These are phyloP conservation scores for Betta splendens DNA, from an alignment of 2,797 vertebrate species.

Conservation along the genomic window DNA sequence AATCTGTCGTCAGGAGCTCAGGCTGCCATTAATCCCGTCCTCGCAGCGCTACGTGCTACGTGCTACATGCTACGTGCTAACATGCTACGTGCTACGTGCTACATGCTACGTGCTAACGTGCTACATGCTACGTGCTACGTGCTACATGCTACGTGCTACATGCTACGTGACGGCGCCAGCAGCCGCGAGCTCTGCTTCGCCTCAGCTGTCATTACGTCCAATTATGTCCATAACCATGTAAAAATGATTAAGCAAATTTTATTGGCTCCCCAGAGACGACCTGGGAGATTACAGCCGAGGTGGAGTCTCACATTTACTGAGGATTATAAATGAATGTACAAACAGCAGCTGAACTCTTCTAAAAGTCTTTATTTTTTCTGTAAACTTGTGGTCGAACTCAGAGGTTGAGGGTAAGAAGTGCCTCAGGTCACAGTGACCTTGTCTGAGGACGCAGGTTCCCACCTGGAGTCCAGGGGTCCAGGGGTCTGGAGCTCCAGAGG, in stretches of 20 bases:
- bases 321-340: background rate
- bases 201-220: constrained; percentile 24
- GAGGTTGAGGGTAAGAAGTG: too few species aligned
- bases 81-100: too few species aligned
- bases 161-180: constrained; percentile 26
- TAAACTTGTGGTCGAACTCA: background rate
- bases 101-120: too few species aligned
- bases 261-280: constrained; percentile 8
- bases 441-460: too few species aligned
- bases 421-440: too few species aligned
- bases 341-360: background rate
- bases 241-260: constrained; percentile 28
- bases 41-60: constrained; percentile 40
- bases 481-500: too few species aligned
- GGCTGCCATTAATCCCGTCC: constrained; percentile 26
- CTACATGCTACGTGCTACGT: too few species aligned
- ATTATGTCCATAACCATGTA: constrained; percentile 45
- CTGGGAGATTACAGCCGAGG: constrained; percentile 7
- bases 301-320: background rate
- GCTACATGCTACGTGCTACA: too few species aligned
- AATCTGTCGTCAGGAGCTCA: constrained; percentile 24
- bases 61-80: too few species aligned
- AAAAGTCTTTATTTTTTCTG: constrained; percentile 5
- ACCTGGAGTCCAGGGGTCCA: too few species aligned
- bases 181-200: constrained; percentile 26